Base-by-base conservation (phyloP, 2,797 vertebrate genomes). In the Tenualosa ilisha region DNA sequence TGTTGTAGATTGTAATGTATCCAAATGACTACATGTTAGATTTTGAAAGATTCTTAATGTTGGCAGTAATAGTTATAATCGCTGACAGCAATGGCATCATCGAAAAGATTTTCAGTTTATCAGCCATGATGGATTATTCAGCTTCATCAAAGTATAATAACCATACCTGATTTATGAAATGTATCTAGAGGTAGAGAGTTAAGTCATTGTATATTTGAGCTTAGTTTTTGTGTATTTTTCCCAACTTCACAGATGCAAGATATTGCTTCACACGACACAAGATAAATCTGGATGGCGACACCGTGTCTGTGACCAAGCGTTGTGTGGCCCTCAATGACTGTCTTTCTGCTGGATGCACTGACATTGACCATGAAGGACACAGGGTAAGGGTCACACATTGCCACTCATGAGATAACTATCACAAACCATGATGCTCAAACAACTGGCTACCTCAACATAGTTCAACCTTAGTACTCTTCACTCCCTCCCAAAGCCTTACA, bases 191-290 rank as follows among this genome's bases (percentile, higher is more conserved):
- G 46, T 49, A 5, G 46, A 49, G 7, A 3, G 31, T 1, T 31
- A 1, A 31, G 31, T 31, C 31, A 31, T 31, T 31, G 31, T 31
- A 1, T 31, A 31, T 31, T 31, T 31, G 31, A 31, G 31, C 31
- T 31, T 0, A 31, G 31, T 31, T 31, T 31, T 31, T 31, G 31
- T 49, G 46, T 49, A 49, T 63, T 46, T 40, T 79, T 84, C 61
- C 43, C 46, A 31, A 54, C 65, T 86, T 75, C 84, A 7, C 85
- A 98, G 97, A 95, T 20, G 95, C 95, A 54, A 93, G 93, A 88
- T 97, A 97, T 86, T 97, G 96, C 92, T 97, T 94, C 75, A 96
- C 96, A 56, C 94, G 93, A 63, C 97, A 98, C 86, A 92, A 90
- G 15, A 95, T 97, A 95, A 93, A 94, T 88, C 89, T 90, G 75